Evolutionary conservation across 2,888 invertebrate species (phyloP).

Genomic region (Sepioteuthis lessoniana): DNA sequence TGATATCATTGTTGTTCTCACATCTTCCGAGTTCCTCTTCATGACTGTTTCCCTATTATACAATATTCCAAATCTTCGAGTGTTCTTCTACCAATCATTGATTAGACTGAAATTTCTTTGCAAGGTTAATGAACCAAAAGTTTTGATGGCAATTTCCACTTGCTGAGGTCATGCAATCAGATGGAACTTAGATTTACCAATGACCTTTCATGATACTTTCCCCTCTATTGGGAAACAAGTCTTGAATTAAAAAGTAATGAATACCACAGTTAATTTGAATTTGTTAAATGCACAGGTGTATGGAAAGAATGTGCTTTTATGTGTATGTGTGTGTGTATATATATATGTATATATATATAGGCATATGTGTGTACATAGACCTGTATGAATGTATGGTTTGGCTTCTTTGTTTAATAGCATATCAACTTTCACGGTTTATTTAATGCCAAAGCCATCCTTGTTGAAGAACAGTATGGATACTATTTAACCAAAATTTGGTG

Average conservation of each 20-base stretch:
- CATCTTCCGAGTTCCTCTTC: too few species aligned
- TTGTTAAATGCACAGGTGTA: neutral
- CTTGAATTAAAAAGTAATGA: neutral
- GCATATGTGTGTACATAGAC: too few species aligned
- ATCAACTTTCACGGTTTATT: too few species aligned
- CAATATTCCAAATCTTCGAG: neutral
- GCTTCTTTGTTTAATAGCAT: too few species aligned
- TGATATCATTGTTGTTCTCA: neutral
- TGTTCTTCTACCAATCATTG: neutral
- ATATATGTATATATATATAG: too few species aligned
- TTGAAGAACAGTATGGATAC: too few species aligned
- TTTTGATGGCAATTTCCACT: neutral
- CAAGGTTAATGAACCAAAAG: neutral
- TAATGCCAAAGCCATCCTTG: too few species aligned
- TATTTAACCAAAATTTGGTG: too few species aligned
- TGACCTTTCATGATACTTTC: neutral
- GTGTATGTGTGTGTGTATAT: too few species aligned
- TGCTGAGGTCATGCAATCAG: neutral
- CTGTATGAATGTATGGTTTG: too few species aligned
- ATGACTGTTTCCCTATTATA: too few species aligned
- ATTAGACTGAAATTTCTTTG: neutral
- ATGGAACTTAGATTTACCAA: neutral
- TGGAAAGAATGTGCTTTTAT: too few species aligned
- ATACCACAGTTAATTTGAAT: neutral
- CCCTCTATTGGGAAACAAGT: neutral